Conservation (phyloP, 2,888 invertebrate species). For the Acanthoscelides obtectus region DNA sequence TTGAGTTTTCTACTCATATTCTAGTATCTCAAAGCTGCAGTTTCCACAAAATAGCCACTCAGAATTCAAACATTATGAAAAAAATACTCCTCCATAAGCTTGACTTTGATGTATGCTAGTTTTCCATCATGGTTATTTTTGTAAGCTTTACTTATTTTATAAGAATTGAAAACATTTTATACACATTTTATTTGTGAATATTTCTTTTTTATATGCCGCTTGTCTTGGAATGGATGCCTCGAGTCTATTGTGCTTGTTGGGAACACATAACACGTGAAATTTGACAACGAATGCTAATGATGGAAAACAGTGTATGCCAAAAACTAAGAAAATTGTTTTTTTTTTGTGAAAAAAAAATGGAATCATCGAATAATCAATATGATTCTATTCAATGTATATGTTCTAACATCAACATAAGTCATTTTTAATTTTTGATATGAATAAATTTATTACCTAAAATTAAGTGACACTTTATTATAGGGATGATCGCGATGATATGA, state of each 20-base stretch:
- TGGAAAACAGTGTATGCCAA: not conserved
- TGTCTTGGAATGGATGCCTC: not conserved
- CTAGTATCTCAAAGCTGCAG: not conserved
- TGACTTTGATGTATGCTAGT: not conserved
- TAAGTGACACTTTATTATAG: too few relatives aligned
- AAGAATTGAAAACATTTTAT: not conserved
- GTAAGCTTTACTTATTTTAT: not conserved
- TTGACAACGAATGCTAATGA: not conserved
- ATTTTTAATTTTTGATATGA: too few relatives aligned
- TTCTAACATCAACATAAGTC: too few relatives aligned
- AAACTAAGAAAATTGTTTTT: not conserved
- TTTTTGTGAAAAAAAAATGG: not conserved
- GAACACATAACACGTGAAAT: not conserved
- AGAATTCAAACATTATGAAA: not conserved
- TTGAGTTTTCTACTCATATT: too few relatives aligned
- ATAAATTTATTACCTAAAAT: too few relatives aligned
- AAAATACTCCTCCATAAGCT: not conserved
- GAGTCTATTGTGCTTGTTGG: not conserved
- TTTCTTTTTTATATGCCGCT: not conserved
- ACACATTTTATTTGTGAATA: not conserved
- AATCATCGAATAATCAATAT: too few relatives aligned
- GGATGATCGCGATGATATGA: too few relatives aligned
- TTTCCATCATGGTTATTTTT: not conserved
- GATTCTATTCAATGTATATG: too few relatives aligned
- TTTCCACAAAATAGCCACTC: not conserved